Conservation (phyloP, 2,888 invertebrate genomes). For the Drosophila multiciliata region DNA sequence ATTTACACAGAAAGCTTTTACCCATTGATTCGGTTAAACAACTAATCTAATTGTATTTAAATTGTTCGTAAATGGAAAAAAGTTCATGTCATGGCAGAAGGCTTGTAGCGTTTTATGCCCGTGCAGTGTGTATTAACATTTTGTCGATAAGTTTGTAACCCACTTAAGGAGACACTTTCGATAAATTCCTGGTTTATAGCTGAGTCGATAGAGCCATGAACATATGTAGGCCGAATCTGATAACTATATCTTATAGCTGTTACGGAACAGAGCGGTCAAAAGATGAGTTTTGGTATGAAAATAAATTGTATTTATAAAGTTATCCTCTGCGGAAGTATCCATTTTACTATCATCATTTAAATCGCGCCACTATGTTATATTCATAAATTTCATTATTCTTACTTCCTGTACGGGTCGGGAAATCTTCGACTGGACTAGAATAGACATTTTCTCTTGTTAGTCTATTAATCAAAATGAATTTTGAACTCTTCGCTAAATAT, state of each 20-base stretch:
- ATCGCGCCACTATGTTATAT: not conserved
- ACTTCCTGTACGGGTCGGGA: too few relatives aligned
- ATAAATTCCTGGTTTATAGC: not conserved
- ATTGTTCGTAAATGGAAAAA: conserved; percentile 19
- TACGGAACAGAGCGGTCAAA: not conserved
- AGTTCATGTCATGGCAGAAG: too few relatives aligned
- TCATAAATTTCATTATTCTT: not conserved
- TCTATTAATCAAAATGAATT: not conserved
- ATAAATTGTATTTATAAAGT: not conserved
- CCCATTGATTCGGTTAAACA: conserved; percentile 11
- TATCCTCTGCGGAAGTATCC: not conserved
- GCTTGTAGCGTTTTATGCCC: not conserved
- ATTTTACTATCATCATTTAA: not conserved
- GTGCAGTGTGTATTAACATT: not conserved
- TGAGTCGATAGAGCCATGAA: not conserved
- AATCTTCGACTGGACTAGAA: not conserved
- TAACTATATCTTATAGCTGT: not conserved
- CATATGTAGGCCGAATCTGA: not conserved
- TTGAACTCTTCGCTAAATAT: not conserved
- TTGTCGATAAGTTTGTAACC: not conserved
- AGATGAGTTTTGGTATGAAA: not conserved
- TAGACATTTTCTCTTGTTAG: not conserved
- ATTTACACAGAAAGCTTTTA: not conserved
- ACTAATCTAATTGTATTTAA: conserved; percentile 42
- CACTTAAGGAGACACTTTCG: not conserved